Evolutionary conservation across 2,113 vertebrate species (phyloP), one percentile per base, ranked within the genome.

Genomic region (Ibidorhyncha struthersii): DNA sequence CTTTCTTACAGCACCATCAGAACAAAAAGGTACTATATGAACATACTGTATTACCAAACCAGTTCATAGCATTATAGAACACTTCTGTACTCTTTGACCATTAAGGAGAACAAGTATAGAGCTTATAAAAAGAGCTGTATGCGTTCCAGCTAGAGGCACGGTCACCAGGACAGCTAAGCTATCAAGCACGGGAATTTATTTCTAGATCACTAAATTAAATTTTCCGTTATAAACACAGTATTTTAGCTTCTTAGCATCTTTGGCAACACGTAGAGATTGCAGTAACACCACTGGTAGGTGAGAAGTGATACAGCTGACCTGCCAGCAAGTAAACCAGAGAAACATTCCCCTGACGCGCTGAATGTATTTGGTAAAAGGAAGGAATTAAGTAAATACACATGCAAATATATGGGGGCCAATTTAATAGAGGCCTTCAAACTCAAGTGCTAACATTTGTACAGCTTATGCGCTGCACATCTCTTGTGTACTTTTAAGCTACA

Each of bases 401-500:
- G 91, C 93, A 96, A 93, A 96, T 86, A 84, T 12, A 38, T 4
- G 9, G 10, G 41, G 69, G 27, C 38, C 10, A 66, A 36, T 82
- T 86, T 90, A 91, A 93, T 4, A 84, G n/a, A 69, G 81, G 86
- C 36, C 86, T 76, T 85, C 8, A 3, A 45, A 95, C 49, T 85
- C 83, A 15, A 89, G 83, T 36, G 84, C 87, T 94, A 93, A 91
- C 94, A 94, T 94, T 96, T 94, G 84, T 80, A 80, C 55, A 95
- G 96, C 78, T 95, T 82, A 47, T 27, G 29, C 55, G 72, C 82
- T 70, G 78, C 58, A 59, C 70, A 73, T 65, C 87, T 74, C 55
- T 19, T 93, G 86, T 81, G 85, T 83, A 36, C 69, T 52, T 86
- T 76, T 3, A 55, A 70, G 76, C 88, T 77, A 23, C 88, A 77